Evolutionary conservation across 2,888 invertebrate genomes (phyloP).

Genomic region (Eupithecia insigniata): DNA sequence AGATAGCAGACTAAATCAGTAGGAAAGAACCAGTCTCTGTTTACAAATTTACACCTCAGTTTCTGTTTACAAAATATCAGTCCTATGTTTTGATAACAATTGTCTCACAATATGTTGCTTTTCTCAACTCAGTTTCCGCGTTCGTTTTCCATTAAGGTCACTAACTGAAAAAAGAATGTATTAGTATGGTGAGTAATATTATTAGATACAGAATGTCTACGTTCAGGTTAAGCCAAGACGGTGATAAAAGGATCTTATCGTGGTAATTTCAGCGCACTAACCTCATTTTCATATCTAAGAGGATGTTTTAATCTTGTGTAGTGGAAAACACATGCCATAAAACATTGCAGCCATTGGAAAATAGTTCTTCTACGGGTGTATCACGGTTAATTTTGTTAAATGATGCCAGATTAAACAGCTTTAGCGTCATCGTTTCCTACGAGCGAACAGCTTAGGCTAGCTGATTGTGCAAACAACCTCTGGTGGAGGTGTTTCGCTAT

Average conservation of each 20-base stretch:
- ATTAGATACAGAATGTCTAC: not conserved
- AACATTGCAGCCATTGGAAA: conserved; percentile 22
- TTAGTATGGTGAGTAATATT: too few species aligned
- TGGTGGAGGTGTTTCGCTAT: conserved; percentile 41
- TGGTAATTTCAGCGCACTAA: conserved; percentile 14
- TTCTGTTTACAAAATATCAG: not conserved
- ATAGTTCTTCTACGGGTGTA: conserved; percentile 15
- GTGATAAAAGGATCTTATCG: conserved; percentile 15
- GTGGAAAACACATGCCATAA: conserved; percentile 27
- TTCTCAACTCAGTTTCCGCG: not conserved
- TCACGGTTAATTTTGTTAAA: conserved; percentile 26
- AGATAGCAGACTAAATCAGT: not conserved
- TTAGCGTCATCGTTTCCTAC: conserved; percentile 23
- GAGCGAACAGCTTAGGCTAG: conserved; percentile 18
- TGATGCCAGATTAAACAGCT: conserved; percentile 17
- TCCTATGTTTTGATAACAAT: not conserved
- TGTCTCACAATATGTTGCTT: not conserved
- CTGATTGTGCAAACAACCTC: conserved; percentile 55
- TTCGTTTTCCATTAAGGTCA: not conserved
- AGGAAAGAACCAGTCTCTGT: not conserved
- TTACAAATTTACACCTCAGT: not conserved
- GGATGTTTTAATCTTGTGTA: conserved; percentile 30
- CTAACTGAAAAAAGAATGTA: too few species aligned
- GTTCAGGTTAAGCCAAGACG: not conserved
- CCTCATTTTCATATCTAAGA: conserved; percentile 32